These are phyloP conservation scores for Hyppa rectilinea DNA, from an alignment of 2,888 invertebrate species.

Conservation along the genomic window DNA sequence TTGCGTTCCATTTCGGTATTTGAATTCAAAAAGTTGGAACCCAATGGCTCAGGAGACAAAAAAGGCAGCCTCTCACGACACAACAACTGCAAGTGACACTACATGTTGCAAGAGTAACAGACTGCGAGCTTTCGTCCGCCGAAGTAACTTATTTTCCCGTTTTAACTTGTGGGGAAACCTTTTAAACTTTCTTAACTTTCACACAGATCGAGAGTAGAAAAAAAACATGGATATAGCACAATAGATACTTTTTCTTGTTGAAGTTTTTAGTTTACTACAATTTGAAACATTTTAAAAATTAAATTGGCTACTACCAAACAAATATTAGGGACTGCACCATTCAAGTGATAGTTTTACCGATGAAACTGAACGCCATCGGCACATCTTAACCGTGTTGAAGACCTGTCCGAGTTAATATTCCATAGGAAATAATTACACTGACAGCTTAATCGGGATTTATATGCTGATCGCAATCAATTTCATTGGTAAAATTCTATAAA, in stretches of 20 bases:
- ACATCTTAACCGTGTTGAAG: no score
- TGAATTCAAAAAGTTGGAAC: constrained; percentile 21
- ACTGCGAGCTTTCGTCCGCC: constrained; percentile 28
- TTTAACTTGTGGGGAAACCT: constrained; percentile 54
- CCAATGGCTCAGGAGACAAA: constrained; percentile 19
- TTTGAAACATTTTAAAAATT: background rate
- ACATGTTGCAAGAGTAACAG: constrained; percentile 44
- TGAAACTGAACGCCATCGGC: no score
- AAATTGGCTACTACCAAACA: background rate
- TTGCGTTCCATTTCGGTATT: constrained; percentile 1
- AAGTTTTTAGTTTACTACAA: background rate
- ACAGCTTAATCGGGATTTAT: no score
- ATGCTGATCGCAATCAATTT: no score
- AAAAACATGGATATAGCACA: constrained; percentile 15
- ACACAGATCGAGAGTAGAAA: constrained; percentile 16
- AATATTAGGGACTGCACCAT: background rate
- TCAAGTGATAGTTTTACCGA: no score
- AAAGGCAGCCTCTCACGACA: constrained; percentile 6
- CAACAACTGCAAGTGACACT: constrained; percentile 40
- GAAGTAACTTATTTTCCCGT: constrained; percentile 52
- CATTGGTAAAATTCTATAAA: no score
- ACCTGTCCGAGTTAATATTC: no score
- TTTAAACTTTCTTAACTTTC: constrained; percentile 50
- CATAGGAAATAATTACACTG: no score
- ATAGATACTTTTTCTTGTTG: background rate